Base-by-base conservation (phyloP, 2,113 vertebrate genomes). In the Epinephelus moara region DNA sequence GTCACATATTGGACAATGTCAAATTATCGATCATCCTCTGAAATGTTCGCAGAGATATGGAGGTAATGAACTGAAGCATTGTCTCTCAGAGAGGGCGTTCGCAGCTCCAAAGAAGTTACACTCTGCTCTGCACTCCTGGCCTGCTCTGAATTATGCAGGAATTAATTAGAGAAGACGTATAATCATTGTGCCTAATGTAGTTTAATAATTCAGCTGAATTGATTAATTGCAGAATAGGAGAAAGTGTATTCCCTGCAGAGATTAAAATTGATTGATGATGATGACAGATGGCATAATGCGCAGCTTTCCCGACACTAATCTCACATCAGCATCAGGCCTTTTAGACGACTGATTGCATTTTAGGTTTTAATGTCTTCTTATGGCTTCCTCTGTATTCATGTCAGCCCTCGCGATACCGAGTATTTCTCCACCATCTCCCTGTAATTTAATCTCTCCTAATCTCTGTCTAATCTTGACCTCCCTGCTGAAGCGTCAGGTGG, bases 171-270 rank as follows among this genome's bases (percentile, higher is more conserved):
- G 71, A 40, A 50, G 80, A 80, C 72, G 17, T 75, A 56, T 82
- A 61, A 87, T 92, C 79, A 75, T 30, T 78, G 82, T 77, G 85
- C 71, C 81, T 88, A 89, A 92, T 91, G 82, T 79, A 59, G 70
- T 83, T 85, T 72, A 68, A 88, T 91, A 84, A 90, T 87, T 85
- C 73, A 89, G 82, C 47, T 64, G 76, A 79, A 88, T 76, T 74
- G 84, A 91, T 91, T 88, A 73, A 91, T 93, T 82, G 69, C 50
- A 50, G 21, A 68, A 84, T 45, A 69, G 56, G 69, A 77, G 52
- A 74, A 75, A 77, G 63, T 60, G 37, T 59, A 63, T 74, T 57
- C 61, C 67, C 71, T 1, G 53, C 14, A 8, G 84, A 64, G 74
- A 74, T 60, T 69, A 57, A 60, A 84, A 78, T 25, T 23, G 50